Conservation (phyloP, 2,888 invertebrate species). For the Dynastes maya region DNA sequence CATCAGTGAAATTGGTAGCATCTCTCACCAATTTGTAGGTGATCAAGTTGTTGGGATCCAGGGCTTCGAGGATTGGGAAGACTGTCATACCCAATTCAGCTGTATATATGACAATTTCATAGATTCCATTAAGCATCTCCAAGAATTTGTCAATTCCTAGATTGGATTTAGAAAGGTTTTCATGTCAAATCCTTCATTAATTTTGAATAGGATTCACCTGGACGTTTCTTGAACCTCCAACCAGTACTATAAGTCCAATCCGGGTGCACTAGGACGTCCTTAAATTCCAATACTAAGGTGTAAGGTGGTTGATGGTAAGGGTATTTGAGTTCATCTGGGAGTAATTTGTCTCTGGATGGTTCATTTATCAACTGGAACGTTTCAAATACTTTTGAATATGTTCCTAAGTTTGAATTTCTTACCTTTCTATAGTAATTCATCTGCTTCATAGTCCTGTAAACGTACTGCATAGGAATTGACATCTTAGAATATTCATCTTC, state of each 20-base stretch:
- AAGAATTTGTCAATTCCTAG: constrained; percentile 89
- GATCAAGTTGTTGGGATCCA: constrained; percentile 92
- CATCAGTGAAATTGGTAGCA: constrained; percentile 95
- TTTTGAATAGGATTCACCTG: constrained; percentile 73
- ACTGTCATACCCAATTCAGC: constrained; percentile 96
- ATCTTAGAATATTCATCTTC: constrained; percentile 83
- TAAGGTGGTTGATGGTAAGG: constrained; percentile 98
- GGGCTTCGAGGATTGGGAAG: constrained; percentile 91
- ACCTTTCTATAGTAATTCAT: constrained; percentile 66
- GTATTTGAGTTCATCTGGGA: constrained; percentile 92
- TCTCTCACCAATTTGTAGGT: constrained; percentile 94
- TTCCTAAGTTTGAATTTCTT: constrained; percentile 20
- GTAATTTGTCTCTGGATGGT: constrained; percentile 92
- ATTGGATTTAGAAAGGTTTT: not conserved
- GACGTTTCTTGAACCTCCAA: constrained; percentile 98
- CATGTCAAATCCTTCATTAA: not conserved
- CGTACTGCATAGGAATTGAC: constrained; percentile 80
- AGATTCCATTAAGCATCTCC: constrained; percentile 78
- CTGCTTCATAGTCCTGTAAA: constrained; percentile 75
- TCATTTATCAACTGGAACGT: constrained; percentile 85
- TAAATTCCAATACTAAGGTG: constrained; percentile 96
- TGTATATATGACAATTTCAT: constrained; percentile 97
- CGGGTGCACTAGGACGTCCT: constrained; percentile 95
- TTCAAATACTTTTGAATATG: not conserved
- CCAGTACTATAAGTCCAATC: constrained; percentile 99